These are phyloP conservation scores for Crocallis elinguaria DNA, from an alignment of 2,888 invertebrate species.

Conservation along the genomic window DNA sequence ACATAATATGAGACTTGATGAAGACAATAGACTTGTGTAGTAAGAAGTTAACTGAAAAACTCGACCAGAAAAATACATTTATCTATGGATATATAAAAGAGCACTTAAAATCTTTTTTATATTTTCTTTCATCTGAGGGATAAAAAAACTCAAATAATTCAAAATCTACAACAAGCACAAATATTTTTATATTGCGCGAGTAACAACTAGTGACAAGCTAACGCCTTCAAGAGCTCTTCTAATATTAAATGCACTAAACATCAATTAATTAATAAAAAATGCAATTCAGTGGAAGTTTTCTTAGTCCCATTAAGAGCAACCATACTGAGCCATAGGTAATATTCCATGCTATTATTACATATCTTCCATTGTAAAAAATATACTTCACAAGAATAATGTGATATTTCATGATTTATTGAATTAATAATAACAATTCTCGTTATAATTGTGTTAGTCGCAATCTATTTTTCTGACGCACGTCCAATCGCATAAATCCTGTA, in stretches of 20 bases:
- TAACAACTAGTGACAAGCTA: neutral
- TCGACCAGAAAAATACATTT: too few relatives aligned
- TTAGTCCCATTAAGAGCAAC: neutral
- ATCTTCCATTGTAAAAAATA: constrained; percentile 2
- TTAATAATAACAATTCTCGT: neutral
- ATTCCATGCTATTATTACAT: constrained; percentile 11
- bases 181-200: neutral
- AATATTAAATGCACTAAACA: constrained; percentile 10
- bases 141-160: too few relatives aligned
- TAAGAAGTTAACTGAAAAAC: too few relatives aligned
- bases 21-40: too few relatives aligned
- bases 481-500: neutral
- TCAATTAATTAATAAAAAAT: constrained; percentile 3
- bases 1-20: too few relatives aligned
- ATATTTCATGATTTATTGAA: neutral
- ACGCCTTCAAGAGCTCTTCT: neutral
- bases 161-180: neutral
- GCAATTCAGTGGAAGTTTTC: constrained; percentile 14
- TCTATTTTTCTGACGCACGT: constrained; percentile 7
- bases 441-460: neutral
- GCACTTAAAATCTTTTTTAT: too few relatives aligned
- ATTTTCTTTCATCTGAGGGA: too few relatives aligned
- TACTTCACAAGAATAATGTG: neutral
- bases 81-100: too few relatives aligned
- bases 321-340: neutral